These are phyloP conservation scores for Smithornis capensis DNA, from an alignment of 2,113 vertebrate species.

Conservation along the genomic window DNA sequence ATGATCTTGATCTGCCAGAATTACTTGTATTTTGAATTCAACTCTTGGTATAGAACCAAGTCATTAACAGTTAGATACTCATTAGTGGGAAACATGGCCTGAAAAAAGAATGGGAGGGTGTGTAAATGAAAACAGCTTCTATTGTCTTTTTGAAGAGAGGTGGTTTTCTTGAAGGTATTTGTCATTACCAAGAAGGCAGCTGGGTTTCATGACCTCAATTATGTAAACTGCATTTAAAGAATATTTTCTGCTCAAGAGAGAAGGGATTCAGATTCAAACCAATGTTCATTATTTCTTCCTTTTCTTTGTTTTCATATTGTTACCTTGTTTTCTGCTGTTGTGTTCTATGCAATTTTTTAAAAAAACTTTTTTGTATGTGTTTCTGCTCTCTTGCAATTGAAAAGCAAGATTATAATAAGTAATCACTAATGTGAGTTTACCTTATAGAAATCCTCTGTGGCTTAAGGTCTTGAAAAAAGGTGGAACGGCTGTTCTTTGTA, in stretches of 20 bases:
- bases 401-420: not conserved
- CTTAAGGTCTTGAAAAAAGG: not conserved
- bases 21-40: conserved; percentile 1
- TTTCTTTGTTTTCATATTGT: not conserved
- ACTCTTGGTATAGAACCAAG: not conserved
- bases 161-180: conserved; percentile 12
- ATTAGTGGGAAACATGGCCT: not conserved
- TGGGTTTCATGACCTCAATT: not conserved
- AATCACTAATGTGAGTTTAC: not conserved
- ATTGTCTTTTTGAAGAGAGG: conserved; percentile 6
- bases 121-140: not conserved
- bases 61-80: not conserved
- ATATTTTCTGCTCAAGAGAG: not conserved
- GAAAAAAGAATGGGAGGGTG: not conserved
- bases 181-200: not conserved
- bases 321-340: not conserved
- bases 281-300: not conserved
- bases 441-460: not conserved
- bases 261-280: not conserved
- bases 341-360: rapidly evolving
- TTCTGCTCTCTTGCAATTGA: not conserved
- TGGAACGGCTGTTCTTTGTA: not conserved
- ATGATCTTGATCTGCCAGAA: not conserved
- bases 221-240: not conserved
- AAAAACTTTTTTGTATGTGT: not conserved